Evolutionary conservation across 2,888 invertebrate species (phyloP), one percentile per base, ranked within the genome.

Genomic region (Pyralis farinalis): DNA sequence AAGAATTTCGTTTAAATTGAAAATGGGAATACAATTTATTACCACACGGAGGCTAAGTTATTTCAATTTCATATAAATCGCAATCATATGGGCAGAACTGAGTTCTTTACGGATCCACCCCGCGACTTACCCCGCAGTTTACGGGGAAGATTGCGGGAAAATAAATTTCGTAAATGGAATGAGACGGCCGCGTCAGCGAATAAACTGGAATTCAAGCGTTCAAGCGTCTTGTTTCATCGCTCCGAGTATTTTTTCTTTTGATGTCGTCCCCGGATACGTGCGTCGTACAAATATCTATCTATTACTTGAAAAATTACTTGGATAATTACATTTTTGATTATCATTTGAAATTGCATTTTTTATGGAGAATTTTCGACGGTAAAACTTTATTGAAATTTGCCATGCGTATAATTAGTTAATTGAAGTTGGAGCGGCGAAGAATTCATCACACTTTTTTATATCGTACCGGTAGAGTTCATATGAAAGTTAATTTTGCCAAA

Each of bases 111-210:
- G 57, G 61, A 43, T 46, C 51, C 56, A 57, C 57, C 55, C 46
- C 41, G 50, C 53, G 57, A 61, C 65, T 66, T 65, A 68, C 58
- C 58, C 46, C 47, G 48, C 42, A 63, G 65, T 62, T 68, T 62
- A 64, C 64, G 55, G 56, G 53, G 63, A 55, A 66, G 58, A 70
- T 71, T 71, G 67, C 63, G 64, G 64, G 58, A 64, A 65, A 71
- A 74, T 72, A 73, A 67, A 73, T 72, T 72, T 63, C 49, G 56
- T 53, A 67, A 75, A 70, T 71, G 65, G 68, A 68, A 70, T 61
- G 63, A 66, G 63, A 63, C 49, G 57, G 47, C 54, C 47, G 46
- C 51, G 48, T 57, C 58, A 47, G 57, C 61, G 54, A 58, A 65
- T 53, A 58, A 56, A 57, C 55, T 53, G 53, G 53, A 55, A 55